A percentile compares a stretch with the other conserved stretches of the same genome.
Conservation (phyloP, 2,888 invertebrate species). For the Dryococelus australis region DNA sequence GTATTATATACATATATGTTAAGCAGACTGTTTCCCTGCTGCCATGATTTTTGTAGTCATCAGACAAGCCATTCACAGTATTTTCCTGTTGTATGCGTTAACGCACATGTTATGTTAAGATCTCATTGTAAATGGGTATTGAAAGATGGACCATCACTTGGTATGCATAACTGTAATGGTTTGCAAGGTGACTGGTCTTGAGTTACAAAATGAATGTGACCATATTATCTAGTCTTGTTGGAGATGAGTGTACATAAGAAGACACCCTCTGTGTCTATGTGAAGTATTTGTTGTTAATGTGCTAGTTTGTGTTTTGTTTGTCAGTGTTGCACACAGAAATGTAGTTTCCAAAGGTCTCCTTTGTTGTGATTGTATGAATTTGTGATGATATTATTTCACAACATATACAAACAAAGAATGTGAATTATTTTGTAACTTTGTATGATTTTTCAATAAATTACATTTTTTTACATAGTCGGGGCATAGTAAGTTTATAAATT, state of each 20-base stretch:
- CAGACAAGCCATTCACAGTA: too few relatives aligned
- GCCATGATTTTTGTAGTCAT: too few relatives aligned
- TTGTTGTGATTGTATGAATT: neutral
- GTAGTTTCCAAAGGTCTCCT: neutral
- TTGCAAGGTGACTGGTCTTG: neutral
- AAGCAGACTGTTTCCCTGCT: too few relatives aligned
- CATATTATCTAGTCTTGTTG: neutral
- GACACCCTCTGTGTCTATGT: neutral
- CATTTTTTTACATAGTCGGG: neutral
- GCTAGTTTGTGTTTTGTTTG: neutral
- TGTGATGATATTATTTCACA: neutral
- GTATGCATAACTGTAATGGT: too few relatives aligned
- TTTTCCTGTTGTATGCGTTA: too few relatives aligned
- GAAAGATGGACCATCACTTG: too few relatives aligned
- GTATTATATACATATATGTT: too few relatives aligned
- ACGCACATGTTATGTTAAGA: neutral
- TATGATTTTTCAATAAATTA: conserved; percentile 16
- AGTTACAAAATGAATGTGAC: neutral
- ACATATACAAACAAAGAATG: neutral
- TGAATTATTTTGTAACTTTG: conserved; percentile 16
- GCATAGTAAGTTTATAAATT: too few relatives aligned
- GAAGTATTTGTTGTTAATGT: neutral
- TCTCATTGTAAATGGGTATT: conserved; percentile 6
- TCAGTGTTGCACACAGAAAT: neutral
- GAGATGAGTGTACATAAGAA: neutral